Conservation (phyloP, 2,797 vertebrate genomes). For the Eurystomus glaucurus region DNA sequence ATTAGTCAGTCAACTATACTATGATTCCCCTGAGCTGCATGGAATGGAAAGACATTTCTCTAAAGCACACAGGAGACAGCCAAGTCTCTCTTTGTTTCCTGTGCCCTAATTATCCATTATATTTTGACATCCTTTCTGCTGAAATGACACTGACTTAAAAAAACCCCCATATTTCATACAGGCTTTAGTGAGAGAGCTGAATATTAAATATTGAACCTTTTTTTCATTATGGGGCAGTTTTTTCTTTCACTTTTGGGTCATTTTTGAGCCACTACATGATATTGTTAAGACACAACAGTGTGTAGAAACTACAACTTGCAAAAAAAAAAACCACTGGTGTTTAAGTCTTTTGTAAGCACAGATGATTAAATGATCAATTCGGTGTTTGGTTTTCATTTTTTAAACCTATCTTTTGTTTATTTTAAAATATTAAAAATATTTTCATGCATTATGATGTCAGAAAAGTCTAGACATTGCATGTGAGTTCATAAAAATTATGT, state of each 20-base stretch:
- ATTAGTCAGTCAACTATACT: background rate
- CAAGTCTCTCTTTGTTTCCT: conserved; percentile 21
- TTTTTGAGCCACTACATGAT: background rate
- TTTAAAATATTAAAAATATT: background rate
- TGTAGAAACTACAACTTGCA: background rate
- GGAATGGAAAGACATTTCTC: conserved; percentile 19
- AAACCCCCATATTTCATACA: background rate
- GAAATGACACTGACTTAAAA: background rate
- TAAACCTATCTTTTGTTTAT: background rate
- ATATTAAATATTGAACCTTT: conserved; percentile 10
- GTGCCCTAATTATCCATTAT: conserved; percentile 43
- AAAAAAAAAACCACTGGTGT: background rate
- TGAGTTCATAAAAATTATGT: background rate
- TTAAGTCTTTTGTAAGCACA: background rate
- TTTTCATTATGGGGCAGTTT: background rate
- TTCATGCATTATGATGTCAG: background rate
- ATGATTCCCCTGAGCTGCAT: conserved; percentile 8
- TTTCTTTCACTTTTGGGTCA: background rate
- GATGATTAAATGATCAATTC: background rate
- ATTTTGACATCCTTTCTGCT: conserved; percentile 23
- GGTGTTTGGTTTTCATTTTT: background rate
- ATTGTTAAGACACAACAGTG: background rate
- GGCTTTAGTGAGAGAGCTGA: background rate
- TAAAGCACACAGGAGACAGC: conserved; percentile 10
- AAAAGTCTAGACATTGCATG: background rate